phyloP scores from a whole-genome alignment of 1,140 invertebrate species.

The Drosophila azteca region DNA sequence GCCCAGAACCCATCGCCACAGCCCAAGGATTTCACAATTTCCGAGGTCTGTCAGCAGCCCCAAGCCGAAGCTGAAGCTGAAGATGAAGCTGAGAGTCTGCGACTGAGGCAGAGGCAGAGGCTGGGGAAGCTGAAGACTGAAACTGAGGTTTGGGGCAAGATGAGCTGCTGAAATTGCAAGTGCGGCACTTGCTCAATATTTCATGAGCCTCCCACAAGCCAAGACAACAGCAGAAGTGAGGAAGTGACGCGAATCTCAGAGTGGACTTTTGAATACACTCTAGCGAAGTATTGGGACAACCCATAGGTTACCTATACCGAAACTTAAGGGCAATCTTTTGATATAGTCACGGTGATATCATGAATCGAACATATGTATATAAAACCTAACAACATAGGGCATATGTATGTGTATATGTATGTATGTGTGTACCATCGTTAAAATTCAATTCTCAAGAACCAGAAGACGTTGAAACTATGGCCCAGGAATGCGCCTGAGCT shows the following conservation, averaged over 20 bases:
- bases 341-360: no score
- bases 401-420: background rate
- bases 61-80: background rate
- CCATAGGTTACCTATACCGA: no score
- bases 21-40: constrained; percentile 8
- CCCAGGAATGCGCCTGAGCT: constrained; percentile 28
- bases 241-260: background rate
- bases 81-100: background rate
- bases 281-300: background rate
- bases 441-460: constrained; percentile 16
- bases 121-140: constrained; percentile 7
- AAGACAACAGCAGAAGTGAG: constrained; percentile 17
- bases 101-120: background rate
- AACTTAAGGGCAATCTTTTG: no score
- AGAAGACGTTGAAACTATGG: constrained; percentile 16
- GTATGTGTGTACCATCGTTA: no score
- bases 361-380: no score
- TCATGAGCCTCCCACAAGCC: constrained; percentile 76
- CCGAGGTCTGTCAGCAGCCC: no score
- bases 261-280: constrained; percentile 20
- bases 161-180: constrained; percentile 80
- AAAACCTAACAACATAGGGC: background rate
- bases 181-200: constrained; percentile 82
- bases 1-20: background rate
- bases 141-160: constrained; percentile 39